These are phyloP conservation scores for Xyrauchen texanus DNA, from an alignment of 2,113 vertebrate genomes.

Conservation along the genomic window DNA sequence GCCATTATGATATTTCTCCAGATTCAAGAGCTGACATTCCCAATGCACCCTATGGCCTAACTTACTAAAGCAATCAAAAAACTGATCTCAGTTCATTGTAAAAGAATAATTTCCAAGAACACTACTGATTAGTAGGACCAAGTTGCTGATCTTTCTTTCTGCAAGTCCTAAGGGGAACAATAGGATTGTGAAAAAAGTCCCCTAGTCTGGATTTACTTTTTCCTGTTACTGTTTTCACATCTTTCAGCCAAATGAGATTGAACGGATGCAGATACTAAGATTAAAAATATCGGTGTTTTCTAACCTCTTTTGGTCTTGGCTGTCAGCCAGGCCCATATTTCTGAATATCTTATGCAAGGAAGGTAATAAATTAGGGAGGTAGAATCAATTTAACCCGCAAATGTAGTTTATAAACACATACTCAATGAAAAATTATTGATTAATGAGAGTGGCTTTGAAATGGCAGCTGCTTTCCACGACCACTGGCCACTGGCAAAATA, in stretches of 20 bases:
- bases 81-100: conserved; percentile 15
- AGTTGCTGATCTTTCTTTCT: conserved; percentile 42
- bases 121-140: conserved; percentile 8
- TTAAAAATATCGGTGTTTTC: conserved; percentile 58
- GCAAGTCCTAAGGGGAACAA: conserved; percentile 75
- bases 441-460: not conserved
- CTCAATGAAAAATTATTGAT: not conserved
- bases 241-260: conserved; percentile 64
- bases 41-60: not conserved
- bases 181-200: conserved; percentile 76
- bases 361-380: conserved; percentile 5
- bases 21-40: not conserved
- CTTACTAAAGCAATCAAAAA: not conserved
- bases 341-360: conserved; percentile 3
- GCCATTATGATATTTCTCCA: not conserved
- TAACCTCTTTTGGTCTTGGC: conserved; percentile 8
- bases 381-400: not conserved
- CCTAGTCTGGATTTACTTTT: conserved; percentile 79
- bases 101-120: conserved; percentile 39
- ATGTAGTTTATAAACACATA: not conserved
- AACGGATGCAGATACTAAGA: conserved; percentile 64
- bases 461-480: too few species aligned
- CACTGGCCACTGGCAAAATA: not conserved
- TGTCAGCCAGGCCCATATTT: not conserved
- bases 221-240: conserved; percentile 84